Conservation (phyloP, 2,888 invertebrate genomes). For the Melikaiella ostensackeni region DNA sequence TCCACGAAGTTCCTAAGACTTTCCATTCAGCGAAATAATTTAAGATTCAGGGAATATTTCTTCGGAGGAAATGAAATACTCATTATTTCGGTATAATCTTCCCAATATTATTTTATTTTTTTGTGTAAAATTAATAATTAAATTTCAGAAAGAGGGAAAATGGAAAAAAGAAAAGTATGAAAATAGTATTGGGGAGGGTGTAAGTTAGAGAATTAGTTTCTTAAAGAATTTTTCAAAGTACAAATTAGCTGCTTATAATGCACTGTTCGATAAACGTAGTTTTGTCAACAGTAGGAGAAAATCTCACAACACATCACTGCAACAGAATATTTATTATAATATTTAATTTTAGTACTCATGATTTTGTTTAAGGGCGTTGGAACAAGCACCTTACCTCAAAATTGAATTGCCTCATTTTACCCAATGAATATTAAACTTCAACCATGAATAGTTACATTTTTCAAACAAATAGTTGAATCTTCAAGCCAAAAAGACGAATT, state of each 20-base stretch:
- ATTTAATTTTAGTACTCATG: background rate
- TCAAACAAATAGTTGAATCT: too few species aligned
- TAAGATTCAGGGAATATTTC: background rate
- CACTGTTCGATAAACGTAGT: background rate
- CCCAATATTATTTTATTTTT: background rate
- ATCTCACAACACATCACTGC: background rate
- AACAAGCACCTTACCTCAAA: background rate
- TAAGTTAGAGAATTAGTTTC: background rate
- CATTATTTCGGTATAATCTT: background rate
- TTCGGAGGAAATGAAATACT: background rate
- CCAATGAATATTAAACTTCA: too few species aligned
- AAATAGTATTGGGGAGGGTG: background rate
- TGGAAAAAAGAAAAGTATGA: background rate
- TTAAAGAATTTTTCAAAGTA: slow-evolving; percentile 13
- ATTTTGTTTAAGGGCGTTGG: background rate
- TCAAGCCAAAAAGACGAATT: too few species aligned
- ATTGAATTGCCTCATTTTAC: too few species aligned
- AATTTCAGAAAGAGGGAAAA: background rate
- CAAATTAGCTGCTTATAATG: slow-evolving; percentile 19
- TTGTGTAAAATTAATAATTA: background rate
- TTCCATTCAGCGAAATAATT: background rate
- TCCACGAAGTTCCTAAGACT: background rate
- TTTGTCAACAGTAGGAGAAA: background rate
- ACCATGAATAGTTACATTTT: too few species aligned
- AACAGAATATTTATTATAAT: background rate